Percentiles rank a stretch among this genome's conserved stretches.
Conservation (phyloP, 1,140 invertebrate genomes). For the Apis florea region DNA sequence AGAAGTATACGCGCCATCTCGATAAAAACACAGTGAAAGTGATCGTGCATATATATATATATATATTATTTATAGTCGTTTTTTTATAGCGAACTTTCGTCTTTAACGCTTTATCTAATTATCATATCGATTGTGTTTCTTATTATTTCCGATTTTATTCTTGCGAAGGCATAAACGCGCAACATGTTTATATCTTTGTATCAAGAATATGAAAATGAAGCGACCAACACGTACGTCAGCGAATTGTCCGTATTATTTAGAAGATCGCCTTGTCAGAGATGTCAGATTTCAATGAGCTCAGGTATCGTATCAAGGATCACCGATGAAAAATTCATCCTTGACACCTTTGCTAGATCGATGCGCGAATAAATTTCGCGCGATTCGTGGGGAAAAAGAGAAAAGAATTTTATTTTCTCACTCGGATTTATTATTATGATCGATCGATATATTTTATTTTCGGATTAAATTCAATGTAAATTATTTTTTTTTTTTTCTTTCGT, state of each 20-base stretch:
- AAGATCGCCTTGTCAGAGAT: slow-evolving; percentile 40
- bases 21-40: slow-evolving; percentile 53
- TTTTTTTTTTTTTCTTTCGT: background rate
- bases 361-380: background rate
- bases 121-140: too few species aligned
- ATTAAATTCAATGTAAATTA: background rate
- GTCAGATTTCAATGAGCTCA: slow-evolving; percentile 41
- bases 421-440: background rate
- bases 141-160: background rate
- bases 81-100: background rate
- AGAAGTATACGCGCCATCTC: slow-evolving; percentile 49
- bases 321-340: background rate
- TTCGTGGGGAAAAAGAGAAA: background rate
- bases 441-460: too few species aligned
- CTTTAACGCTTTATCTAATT: background rate
- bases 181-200: slow-evolving; percentile 76
- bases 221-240: slow-evolving; percentile 68
- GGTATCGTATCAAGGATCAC: slow-evolving; percentile 29
- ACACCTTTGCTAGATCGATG: background rate
- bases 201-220: slow-evolving; percentile 73
- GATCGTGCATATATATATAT: slow-evolving; percentile 35
- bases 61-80: background rate
- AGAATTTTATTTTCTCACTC: background rate
- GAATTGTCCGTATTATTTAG: slow-evolving; percentile 73
- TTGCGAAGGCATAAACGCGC: slow-evolving; percentile 7